These are phyloP conservation scores for Sinocyclocheilus anophthalmus DNA, from an alignment of 2,113 vertebrate genomes.

Conservation along the genomic window DNA sequence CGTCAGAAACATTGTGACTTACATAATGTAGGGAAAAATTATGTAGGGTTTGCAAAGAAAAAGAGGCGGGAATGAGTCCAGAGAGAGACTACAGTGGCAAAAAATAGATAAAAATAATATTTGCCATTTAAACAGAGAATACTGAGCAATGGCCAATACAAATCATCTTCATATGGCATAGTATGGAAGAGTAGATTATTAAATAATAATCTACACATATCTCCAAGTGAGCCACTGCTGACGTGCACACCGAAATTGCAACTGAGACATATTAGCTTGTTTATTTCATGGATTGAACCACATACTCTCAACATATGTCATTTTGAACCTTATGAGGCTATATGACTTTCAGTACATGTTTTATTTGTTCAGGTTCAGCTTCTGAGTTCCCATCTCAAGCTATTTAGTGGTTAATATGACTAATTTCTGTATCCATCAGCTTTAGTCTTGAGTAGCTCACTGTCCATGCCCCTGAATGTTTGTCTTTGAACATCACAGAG, in stretches of 20 bases:
- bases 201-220: constrained; percentile 4
- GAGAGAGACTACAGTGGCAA: not conserved
- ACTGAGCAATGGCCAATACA: not conserved
- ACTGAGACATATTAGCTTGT: constrained; percentile 15
- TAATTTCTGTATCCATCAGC: constrained; percentile 1
- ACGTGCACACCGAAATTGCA: not conserved
- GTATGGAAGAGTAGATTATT: not conserved
- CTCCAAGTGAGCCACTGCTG: not conserved
- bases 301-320: not conserved
- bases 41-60: not conserved
- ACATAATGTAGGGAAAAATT: not conserved
- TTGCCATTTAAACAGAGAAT: not conserved
- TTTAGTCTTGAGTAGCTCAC: not conserved
- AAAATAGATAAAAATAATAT: not conserved
- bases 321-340: not conserved
- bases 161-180: not conserved
- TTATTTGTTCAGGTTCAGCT: constrained; percentile 16
- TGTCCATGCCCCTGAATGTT: constrained; percentile 14
- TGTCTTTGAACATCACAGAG: constrained; percentile 21
- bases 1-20: not conserved
- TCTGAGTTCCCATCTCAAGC: not conserved
- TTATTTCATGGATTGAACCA: not conserved
- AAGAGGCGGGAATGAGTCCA: not conserved
- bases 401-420: constrained; percentile 33
- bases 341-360: not conserved